These are phyloP conservation scores for Vanacampus margaritifer DNA, from an alignment of 2,113 vertebrate genomes.

Conservation along the genomic window DNA sequence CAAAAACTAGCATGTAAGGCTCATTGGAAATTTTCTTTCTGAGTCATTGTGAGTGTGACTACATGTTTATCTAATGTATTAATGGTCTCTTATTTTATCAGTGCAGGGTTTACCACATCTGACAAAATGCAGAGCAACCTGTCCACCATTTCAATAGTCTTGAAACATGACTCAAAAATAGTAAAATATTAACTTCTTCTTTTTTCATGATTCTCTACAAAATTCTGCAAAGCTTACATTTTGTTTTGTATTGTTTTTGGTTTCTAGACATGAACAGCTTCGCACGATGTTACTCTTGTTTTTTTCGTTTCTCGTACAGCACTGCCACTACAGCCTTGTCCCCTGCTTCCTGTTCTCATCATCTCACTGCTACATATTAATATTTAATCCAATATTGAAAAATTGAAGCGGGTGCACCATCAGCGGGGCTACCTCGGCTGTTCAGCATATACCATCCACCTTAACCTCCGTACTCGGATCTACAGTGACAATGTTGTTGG, in stretches of 20 bases:
- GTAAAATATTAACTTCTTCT: too few relatives aligned
- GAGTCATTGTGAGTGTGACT: too few relatives aligned
- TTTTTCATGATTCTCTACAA: neutral
- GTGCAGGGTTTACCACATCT: too few relatives aligned
- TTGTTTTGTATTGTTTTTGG: neutral
- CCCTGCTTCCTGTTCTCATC: constrained; percentile 78
- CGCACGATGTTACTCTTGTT: neutral
- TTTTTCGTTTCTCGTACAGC: neutral
- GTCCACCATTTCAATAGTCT: too few relatives aligned
- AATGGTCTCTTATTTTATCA: too few relatives aligned
- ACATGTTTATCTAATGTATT: too few relatives aligned
- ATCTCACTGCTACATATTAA: constrained; percentile 87
- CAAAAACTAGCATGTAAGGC: too few relatives aligned
- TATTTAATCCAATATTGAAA: constrained; percentile 91
- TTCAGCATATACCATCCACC: constrained; percentile 44
- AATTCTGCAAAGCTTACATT: neutral
- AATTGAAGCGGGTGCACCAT: constrained; percentile 85
- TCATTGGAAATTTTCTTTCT: too few relatives aligned
- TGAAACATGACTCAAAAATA: too few relatives aligned
- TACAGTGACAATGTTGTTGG: neutral
- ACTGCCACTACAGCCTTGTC: constrained; percentile 58
- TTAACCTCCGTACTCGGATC: neutral
- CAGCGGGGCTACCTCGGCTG: constrained; percentile 76
- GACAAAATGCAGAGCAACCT: too few relatives aligned
- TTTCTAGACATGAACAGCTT: neutral